Base-by-base conservation (phyloP, 1,140 invertebrate species). In the Cyclargus thomasi region DNA sequence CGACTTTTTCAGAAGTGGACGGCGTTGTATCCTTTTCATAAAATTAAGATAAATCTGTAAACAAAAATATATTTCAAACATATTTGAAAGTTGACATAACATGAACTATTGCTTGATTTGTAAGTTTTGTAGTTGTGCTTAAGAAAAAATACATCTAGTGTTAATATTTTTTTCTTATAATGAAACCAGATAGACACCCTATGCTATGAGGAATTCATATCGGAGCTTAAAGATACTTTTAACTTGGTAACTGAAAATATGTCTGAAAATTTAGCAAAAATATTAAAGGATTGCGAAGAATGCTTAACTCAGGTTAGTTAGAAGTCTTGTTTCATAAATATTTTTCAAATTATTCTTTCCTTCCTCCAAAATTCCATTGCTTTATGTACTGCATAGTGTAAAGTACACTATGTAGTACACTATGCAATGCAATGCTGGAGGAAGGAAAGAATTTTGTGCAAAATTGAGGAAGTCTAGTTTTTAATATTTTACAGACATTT, bases 261-360 rank as follows among this genome's bases (percentile, higher is more conserved):
- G 0, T 72, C 76, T 75, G 39, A 64, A 53, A 62, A 75, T 14
- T 83, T 81, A 62, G 63, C 69, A n/a, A 68, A 64, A 65, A 64
- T 78, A 16, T 67, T 88, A 53, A 67, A 76, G 59, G 79, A 88
- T 63, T 82, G 80, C 69, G 59, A 66, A 23, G 57, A 20, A 39
- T 88, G 81, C 73, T 71, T 85, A 63, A 67, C 70, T 57, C 76
- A 82, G 76, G 85, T 86, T 11, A 20, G 55, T 59, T 59, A 1
- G 2, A 47, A n/a, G n/a, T n/a, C 39, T 14, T 29, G 23, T 47
- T 16, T 14, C 39, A 47, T 47, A n/a, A n/a, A n/a, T 47, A 11
- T 47, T 47, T 11, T 8, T 47, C 0, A 7, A 11, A 14, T 47
- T 47, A 47, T 29, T 29, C n/a, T n/a, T n/a, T n/a, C n/a, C n/a